phyloP scores from a whole-genome alignment of 2,113 vertebrate genomes.

The Uropsilus gracilis region DNA sequence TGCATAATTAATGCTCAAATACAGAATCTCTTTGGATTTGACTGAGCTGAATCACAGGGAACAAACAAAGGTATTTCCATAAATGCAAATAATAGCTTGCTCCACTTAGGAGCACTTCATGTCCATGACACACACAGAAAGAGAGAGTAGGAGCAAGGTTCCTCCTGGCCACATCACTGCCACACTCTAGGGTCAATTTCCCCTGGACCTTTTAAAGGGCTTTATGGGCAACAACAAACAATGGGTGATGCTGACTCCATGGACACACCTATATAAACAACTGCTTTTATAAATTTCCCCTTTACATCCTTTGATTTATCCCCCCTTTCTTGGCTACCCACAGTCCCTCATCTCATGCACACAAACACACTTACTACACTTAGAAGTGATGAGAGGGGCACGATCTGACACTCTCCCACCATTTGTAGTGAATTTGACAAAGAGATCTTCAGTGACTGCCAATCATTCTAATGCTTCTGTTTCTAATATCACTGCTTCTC shows the following conservation, averaged over 20 bases:
- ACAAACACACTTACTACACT: not conserved
- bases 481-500: not conserved
- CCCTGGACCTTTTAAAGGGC: not conserved
- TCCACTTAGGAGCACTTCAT: not conserved
- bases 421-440: not conserved
- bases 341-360: not conserved
- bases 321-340: not conserved
- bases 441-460: not conserved
- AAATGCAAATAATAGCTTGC: not conserved
- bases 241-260: not conserved
- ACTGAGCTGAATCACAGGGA: not conserved
- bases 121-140: not conserved
- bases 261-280: not conserved
- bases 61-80: not conserved
- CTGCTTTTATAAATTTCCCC: not conserved
- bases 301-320: not conserved
- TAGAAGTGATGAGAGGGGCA: not conserved
- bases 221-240: not conserved
- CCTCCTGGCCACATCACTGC: not conserved
- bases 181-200: too few species aligned
- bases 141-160: not conserved
- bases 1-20: not conserved
- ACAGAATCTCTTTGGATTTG: not conserved
- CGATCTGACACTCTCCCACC: not conserved
- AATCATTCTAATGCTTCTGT: not conserved